Conservation (phyloP, 2,888 invertebrate genomes). For the Amblyteles armatorius region DNA sequence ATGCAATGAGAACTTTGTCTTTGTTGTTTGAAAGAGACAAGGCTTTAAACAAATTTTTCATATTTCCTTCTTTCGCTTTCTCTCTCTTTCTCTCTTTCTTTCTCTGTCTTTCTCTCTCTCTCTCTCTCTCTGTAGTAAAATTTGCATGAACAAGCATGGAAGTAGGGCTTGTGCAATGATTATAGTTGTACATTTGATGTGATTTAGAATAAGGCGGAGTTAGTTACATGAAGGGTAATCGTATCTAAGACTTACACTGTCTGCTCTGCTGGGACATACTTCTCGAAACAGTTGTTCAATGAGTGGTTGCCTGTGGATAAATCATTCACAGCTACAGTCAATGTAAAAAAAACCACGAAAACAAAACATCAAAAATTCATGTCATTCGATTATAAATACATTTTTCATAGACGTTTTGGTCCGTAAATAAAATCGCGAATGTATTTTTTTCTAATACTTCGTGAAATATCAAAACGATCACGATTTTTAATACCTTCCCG, state of each 20-base stretch:
- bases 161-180: conserved; percentile 77
- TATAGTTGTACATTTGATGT: conserved; percentile 80
- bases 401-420: not conserved
- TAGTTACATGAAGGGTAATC: conserved; percentile 80
- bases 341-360: not conserved
- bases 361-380: not conserved
- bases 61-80: conserved; percentile 57
- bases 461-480: conserved; percentile 12
- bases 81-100: conserved; percentile 63
- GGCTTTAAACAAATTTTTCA: conserved; percentile 46
- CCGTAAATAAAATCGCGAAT: not conserved
- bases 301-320: conserved; percentile 89
- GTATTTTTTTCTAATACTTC: conserved; percentile 50
- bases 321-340: conserved; percentile 52
- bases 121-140: conserved; percentile 71
- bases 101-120: conserved; percentile 61
- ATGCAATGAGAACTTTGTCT: conserved; percentile 52
- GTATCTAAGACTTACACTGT: conserved; percentile 87
- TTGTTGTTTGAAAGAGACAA: conserved; percentile 49
- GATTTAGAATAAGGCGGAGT: conserved; percentile 79
- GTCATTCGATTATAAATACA: not conserved
- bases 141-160: conserved; percentile 76
- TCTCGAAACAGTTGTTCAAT: conserved; percentile 93
- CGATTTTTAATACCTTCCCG: conserved; percentile 61
- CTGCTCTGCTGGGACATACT: conserved; percentile 91